Conservation (phyloP, 2,113 vertebrate genomes). For the Leucoraja erinaceus region DNA sequence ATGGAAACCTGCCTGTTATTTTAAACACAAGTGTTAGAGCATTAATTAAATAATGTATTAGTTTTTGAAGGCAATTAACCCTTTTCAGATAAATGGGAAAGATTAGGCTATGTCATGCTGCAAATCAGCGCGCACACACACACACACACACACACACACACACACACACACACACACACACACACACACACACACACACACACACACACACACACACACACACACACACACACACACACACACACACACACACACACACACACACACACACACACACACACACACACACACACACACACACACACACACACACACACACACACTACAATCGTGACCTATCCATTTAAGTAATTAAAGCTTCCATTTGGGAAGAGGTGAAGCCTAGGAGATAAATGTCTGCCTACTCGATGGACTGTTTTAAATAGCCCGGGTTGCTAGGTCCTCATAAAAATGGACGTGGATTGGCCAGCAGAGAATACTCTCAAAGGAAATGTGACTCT, state of each 20-base stretch:
- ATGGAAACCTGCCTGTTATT: neutral
- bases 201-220: no score
- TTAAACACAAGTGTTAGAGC: conserved; percentile 44
- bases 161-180: no score
- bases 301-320: no score
- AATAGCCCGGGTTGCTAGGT: conserved; percentile 56
- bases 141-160: conserved; percentile 44
- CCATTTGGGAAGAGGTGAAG: conserved; percentile 67
- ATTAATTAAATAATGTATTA: conserved; percentile 72
- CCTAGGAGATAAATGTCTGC: conserved; percentile 62
- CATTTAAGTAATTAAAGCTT: conserved; percentile 75
- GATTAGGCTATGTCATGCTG: conserved; percentile 54
- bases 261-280: no score
- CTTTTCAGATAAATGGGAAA: conserved; percentile 62
- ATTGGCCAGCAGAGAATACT: conserved; percentile 56
- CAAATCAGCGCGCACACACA: conserved; percentile 57
- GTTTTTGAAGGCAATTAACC: conserved; percentile 76
- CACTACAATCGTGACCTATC: conserved; percentile 61
- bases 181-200: no score
- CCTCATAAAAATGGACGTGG: conserved; percentile 67
- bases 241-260: conserved; percentile 51
- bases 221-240: no score
- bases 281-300: no score
- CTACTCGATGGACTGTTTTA: conserved; percentile 61
- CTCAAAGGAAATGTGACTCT: conserved; percentile 61